These are phyloP conservation scores for Malurus alboscapulatus DNA, from an alignment of 2,113 vertebrate species.

Conservation along the genomic window DNA sequence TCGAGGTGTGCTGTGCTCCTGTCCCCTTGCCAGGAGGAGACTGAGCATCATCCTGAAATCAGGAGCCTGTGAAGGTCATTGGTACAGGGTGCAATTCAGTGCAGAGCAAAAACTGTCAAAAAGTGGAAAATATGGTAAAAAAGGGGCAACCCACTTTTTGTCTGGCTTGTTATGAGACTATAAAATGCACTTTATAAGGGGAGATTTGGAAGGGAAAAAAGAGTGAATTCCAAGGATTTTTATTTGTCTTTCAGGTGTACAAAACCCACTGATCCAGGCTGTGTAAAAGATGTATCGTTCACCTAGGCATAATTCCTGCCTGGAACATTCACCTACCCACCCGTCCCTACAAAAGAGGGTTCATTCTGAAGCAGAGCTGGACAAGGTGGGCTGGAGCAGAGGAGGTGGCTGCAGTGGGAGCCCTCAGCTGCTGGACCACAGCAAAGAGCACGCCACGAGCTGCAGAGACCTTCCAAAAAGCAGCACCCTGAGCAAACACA, in stretches of 20 bases:
- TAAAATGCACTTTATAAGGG: background rate
- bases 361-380: background rate
- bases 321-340: background rate
- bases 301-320: background rate
- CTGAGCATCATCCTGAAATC: background rate
- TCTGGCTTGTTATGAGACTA: background rate
- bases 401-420: background rate
- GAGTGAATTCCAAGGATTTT: background rate
- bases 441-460: background rate
- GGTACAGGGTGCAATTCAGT: background rate
- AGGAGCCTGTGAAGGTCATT: background rate
- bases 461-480: background rate
- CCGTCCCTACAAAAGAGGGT: accelerated
- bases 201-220: background rate
- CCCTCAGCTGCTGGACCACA: background rate
- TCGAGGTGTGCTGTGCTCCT: background rate
- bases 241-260: background rate
- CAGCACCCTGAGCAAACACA: background rate
- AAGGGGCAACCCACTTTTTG: background rate
- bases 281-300: background rate
- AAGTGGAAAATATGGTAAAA: background rate
- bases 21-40: background rate
- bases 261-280: background rate
- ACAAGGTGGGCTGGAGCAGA: background rate
- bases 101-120: background rate